These are phyloP conservation scores for Megastigmus dorsalis DNA, from an alignment of 2,888 invertebrate genomes.

Conservation along the genomic window DNA sequence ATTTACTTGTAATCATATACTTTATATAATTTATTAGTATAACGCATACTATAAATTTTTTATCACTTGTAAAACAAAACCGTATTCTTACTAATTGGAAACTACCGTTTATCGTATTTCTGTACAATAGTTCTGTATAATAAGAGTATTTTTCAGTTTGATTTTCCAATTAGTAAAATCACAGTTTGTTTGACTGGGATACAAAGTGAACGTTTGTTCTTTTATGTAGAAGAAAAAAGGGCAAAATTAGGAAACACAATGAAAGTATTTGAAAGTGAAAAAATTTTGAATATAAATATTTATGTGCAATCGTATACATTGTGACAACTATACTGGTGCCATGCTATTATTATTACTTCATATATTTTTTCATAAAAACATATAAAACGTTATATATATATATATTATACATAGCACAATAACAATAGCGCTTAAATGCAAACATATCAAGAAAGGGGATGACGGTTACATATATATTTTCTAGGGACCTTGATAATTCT, in stretches of 20 bases:
- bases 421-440: neutral
- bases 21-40: constrained; percentile 27
- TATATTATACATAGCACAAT: constrained; percentile 1
- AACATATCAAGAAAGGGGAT: constrained; percentile 34
- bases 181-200: constrained; percentile 9
- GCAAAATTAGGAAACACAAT: constrained; percentile 10
- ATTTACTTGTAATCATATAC: constrained; percentile 8
- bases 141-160: constrained; percentile 24
- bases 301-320: constrained; percentile 27
- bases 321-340: neutral
- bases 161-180: constrained; percentile 7
- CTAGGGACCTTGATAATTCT: neutral
- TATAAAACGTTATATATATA: constrained; percentile 15
- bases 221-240: neutral
- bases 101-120: neutral
- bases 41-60: constrained; percentile 1
- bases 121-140: neutral
- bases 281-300: constrained; percentile 34
- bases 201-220: constrained; percentile 7
- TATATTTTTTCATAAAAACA: constrained; percentile 15
- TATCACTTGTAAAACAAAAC: constrained; percentile 14
- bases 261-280: constrained; percentile 49
- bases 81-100: constrained; percentile 19
- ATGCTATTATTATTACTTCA: neutral
- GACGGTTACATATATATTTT: constrained; percentile 12